Evolutionary conservation across 2,797 vertebrate genomes (phyloP).

Genomic region (Alfaro cultratus): DNA sequence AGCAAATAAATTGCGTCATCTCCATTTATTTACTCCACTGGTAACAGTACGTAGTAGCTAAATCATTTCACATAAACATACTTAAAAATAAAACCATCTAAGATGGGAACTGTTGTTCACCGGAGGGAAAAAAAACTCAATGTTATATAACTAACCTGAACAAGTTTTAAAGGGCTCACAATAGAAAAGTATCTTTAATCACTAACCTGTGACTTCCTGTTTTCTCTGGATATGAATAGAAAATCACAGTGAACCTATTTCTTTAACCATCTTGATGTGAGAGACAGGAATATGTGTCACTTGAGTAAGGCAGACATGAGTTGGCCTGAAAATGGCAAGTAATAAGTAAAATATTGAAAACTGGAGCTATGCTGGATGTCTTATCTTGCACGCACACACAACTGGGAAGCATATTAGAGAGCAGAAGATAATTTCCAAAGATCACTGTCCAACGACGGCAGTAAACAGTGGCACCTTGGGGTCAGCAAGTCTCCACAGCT

Average conservation of each 20-base stretch:
- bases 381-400: neutral
- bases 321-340: neutral
- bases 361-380: neutral
- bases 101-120: neutral
- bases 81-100: neutral
- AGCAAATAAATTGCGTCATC: neutral
- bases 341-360: neutral
- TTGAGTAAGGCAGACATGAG: neutral
- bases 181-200: neutral
- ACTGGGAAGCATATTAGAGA: neutral
- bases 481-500: neutral
- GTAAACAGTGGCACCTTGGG: neutral
- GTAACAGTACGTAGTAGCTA: neutral
- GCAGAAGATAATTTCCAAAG: neutral
- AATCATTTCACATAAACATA: neutral
- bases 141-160: neutral
- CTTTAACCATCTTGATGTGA: neutral
- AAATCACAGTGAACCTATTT: neutral
- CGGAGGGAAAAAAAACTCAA: no score
- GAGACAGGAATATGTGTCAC: neutral
- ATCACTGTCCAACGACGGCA: neutral
- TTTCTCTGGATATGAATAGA: neutral
- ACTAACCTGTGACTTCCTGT: neutral
- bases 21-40: neutral
- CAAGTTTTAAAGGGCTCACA: neutral